Evolutionary conservation across 2,113 vertebrate genomes (phyloP), one percentile per base, ranked within the genome.

Genomic region (Notarius quadriscutis): DNA sequence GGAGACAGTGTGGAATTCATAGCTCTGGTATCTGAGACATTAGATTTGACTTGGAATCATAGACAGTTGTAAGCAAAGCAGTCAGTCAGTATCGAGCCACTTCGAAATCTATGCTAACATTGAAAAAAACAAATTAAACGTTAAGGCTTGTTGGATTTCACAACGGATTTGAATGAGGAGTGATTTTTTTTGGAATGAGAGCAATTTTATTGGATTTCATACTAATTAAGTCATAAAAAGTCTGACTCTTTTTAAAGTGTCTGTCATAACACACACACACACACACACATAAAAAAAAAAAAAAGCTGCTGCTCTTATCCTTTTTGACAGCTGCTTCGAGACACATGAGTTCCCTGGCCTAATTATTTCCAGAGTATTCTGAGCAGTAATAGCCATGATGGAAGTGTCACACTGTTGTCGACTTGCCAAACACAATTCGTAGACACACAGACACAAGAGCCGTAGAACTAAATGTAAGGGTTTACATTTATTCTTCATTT

Each of bases 301-400:
- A 9, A 57, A 79, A 27, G 51, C 53, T 55, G 51, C 51, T 79
- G 51, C 75, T 79, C 25, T 79, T 79, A 25, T 53, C 51, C 51
- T 30, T 80, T 58, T 80, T 80, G n/a, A 80, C 55, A 80, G 25
- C 78, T 58, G 78, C 78, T 58, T 80, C 9, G 53, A 58, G 78
- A 80, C 78, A 80, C 53, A 34, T 18, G 77, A 79, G 51, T 55
- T 55, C 53, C n/a, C 77, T 27, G 51, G 11, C 51, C 77, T 80
- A 80, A 80, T 58, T 80, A 80, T 80, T 80, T 58, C 50, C 27
- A 80, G 30, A 58, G 27, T 58, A 60, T 84, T 84, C 30, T 75
- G 34, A 84, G 53, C 55, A 48, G 55, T 58, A 60, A 84, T 75
- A 75, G 69, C 83, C 55, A 74, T 84, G n/a, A 84, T 25, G 34